Base-by-base conservation (phyloP, 1,140 invertebrate genomes). In the Latrodectus geometricus region DNA sequence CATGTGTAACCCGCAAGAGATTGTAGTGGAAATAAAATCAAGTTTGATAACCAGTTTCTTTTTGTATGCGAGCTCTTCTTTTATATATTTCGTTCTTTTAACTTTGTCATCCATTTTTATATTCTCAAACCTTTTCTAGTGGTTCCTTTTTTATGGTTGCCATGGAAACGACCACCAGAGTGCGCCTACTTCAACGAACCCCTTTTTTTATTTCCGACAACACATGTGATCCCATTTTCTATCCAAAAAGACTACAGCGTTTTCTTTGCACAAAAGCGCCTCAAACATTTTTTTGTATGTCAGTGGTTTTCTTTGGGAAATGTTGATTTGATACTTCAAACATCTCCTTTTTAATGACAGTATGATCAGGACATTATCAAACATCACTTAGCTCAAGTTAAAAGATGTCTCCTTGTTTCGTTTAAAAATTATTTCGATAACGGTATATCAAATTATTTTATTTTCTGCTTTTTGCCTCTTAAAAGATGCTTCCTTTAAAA, bases 1-100 rank as follows among this genome's bases (percentile, higher is more conserved):
- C 56, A 56, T 52, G 35, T 74, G 35, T 69, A 66, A 68, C 72
- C 61, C 73, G 21, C 72, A 35, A 68, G 65, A 68, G 61, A 68
- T 52, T 84, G 82, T 23, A 21, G 82, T 84, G 23, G 82, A 84
- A 84, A 84, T 84, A 84, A 84, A 84, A 84, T 84, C 82, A 76
- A 76, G 82, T 84, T 76, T 84, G 56, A 84, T 84, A 84, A 84
- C 82, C 73, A 68, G 20, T 74, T 83, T 61, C 49, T 74, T 83
- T 54, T 23, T 50, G 23, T 61, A 61, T 61, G 35, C 54, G 8
- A 11, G 17, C 52, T 11, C 21, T 81, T 21, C 8, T 73, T 61
- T 35, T 35, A 35, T 35, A 35, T 35, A 35, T 35, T 83, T 49
- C 49, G 12, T 23, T 74, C 4, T 49, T 17, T n/a, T 14, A 8